phyloP scores from a whole-genome alignment of 1,140 invertebrate species.

The Platyscapa corneri region DNA sequence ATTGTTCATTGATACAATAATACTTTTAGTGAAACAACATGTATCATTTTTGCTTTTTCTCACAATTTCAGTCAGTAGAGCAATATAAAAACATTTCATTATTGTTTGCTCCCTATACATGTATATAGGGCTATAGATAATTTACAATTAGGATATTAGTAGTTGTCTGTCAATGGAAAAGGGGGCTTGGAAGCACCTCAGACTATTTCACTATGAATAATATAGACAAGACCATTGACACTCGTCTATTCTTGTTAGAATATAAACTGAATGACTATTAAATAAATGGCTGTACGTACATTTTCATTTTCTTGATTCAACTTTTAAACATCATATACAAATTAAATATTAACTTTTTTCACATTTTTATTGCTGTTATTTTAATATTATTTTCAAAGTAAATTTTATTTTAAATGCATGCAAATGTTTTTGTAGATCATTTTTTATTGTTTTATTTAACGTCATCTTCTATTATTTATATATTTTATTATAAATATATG shows the following conservation, averaged over 20 bases:
- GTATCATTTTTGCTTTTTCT: conserved; percentile 37
- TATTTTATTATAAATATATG: not conserved
- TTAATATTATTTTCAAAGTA: not conserved
- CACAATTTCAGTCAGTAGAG: conserved; percentile 30
- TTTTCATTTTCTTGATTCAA: conserved; percentile 36
- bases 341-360: not conserved
- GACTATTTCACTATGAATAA: conserved; percentile 27
- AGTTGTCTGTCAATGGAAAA: conserved; percentile 33
- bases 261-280: conserved; percentile 42
- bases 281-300: conserved; percentile 43
- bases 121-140: conserved; percentile 40
- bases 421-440: not conserved
- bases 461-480: not conserved
- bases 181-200: conserved; percentile 27
- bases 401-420: not conserved
- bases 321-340: conserved; percentile 31
- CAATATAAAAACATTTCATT: conserved; percentile 6
- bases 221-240: conserved; percentile 24
- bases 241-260: not conserved
- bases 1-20: conserved; percentile 43
- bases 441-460: not conserved
- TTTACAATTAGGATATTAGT: conserved; percentile 47
- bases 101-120: conserved; percentile 23
- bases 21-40: conserved; percentile 29
- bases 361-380: not conserved